Conservation (phyloP, 2,113 vertebrate species). For the Phalacrocorax carbo region DNA sequence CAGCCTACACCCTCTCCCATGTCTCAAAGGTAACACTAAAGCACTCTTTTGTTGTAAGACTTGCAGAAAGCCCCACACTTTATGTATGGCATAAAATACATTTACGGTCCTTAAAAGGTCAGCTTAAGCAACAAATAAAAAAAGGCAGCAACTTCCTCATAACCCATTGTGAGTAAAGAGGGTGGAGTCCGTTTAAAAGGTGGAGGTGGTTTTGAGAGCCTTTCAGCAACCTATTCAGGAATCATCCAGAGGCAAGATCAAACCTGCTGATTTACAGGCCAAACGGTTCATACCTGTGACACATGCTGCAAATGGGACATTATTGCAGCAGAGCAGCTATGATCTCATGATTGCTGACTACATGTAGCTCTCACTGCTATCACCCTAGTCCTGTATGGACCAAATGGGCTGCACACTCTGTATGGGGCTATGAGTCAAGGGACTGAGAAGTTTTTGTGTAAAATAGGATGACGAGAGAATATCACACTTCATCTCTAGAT, state of each 20-base stretch:
- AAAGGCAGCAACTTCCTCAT: conserved; percentile 47
- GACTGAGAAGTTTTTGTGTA: background rate
- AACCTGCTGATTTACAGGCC: conserved; percentile 63
- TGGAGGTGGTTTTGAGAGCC: conserved; percentile 11
- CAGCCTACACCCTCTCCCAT: background rate
- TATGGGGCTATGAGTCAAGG: background rate
- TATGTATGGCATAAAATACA: background rate
- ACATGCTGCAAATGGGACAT: conserved; percentile 1
- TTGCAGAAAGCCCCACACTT: background rate
- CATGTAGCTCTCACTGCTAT: background rate
- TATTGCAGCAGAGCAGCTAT: background rate
- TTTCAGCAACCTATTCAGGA: conserved; percentile 54
- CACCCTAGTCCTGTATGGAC: background rate
- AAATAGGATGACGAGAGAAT: background rate
- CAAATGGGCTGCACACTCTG: background rate
- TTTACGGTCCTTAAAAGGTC: background rate
- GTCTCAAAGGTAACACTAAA: background rate
- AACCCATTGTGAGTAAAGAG: conserved; percentile 33
- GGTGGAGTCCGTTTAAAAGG: conserved; percentile 33
- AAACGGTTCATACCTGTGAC: conserved; percentile 34
- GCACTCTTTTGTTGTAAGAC: background rate
- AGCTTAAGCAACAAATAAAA: conserved; percentile 21
- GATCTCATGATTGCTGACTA: background rate
- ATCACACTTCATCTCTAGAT: background rate
- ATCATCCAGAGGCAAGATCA: conserved; percentile 58